phyloP scores from a whole-genome alignment of 1,140 invertebrate species.

The Pseudachorutes palmiensis region DNA sequence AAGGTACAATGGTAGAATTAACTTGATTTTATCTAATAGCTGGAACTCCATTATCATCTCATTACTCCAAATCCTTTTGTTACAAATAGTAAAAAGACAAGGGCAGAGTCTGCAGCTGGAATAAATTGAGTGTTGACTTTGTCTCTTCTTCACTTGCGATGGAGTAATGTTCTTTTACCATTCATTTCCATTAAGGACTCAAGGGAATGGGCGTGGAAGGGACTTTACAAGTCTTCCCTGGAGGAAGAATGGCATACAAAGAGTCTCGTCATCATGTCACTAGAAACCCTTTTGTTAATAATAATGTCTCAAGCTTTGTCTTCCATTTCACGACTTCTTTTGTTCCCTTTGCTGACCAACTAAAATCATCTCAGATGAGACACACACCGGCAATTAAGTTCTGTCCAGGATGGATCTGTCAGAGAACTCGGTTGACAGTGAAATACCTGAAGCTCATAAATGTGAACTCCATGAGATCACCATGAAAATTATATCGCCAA shows the following conservation, averaged over 20 bases:
- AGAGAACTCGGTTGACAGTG: background rate
- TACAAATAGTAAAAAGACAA: background rate
- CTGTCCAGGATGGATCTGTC: constrained; percentile 6
- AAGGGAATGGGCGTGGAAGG: constrained; percentile 2
- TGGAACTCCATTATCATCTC: constrained; percentile 6
- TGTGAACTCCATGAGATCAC: background rate
- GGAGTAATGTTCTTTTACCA: background rate
- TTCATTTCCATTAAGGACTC: constrained; percentile 7
- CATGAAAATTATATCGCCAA: too few species aligned
- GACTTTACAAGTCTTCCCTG: background rate
- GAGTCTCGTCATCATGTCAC: background rate
- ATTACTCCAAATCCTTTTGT: constrained; percentile 12
- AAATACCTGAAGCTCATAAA: background rate
- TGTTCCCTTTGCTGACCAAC: background rate
- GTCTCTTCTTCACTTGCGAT: background rate
- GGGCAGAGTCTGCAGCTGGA: background rate
- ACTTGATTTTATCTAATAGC: background rate
- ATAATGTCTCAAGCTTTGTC: too few species aligned
- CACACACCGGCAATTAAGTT: background rate
- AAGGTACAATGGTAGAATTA: background rate
- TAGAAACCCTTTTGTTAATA: background rate
- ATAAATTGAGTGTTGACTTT: constrained; percentile 11
- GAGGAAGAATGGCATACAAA: background rate
- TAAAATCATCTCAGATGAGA: too few species aligned
- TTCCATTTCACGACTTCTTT: background rate